Evolutionary conservation across 2,113 vertebrate species (phyloP).

Genomic region (Carassius gibelio): DNA sequence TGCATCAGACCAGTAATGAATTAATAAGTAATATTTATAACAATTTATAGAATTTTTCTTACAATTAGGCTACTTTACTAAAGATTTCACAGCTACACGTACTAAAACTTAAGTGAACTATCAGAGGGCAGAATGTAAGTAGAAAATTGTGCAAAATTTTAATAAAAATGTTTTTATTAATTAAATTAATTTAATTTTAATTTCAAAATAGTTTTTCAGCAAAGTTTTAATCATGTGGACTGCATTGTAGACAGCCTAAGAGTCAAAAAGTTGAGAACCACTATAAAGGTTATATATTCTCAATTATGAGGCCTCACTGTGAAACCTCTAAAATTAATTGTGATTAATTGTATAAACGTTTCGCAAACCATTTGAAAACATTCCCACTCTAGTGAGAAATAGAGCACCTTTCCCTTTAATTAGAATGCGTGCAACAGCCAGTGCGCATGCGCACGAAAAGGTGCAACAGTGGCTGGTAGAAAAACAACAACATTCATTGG

Average conservation of each 20-base stretch:
- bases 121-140: background rate
- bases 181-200: no score
- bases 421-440: background rate
- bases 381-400: background rate
- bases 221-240: background rate
- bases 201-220: background rate
- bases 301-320: background rate
- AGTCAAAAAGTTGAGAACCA: no score
- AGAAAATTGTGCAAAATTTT: background rate
- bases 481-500: slow-evolving; percentile 78
- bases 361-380: background rate
- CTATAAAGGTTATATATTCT: background rate
- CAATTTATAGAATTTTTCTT: no score
- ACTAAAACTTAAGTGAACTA: no score
- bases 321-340: background rate
- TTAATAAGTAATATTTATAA: no score
- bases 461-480: slow-evolving; percentile 59
- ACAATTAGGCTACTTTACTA: background rate
- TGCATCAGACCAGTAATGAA: background rate
- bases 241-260: no score
- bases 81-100: background rate
- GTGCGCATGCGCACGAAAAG: slow-evolving; percentile 68
- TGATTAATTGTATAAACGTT: background rate
- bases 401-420: slow-evolving; percentile 63
- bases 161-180: no score